phyloP scores from a whole-genome alignment of 1,140 invertebrate genomes.

The Bathynomus jamesi region DNA sequence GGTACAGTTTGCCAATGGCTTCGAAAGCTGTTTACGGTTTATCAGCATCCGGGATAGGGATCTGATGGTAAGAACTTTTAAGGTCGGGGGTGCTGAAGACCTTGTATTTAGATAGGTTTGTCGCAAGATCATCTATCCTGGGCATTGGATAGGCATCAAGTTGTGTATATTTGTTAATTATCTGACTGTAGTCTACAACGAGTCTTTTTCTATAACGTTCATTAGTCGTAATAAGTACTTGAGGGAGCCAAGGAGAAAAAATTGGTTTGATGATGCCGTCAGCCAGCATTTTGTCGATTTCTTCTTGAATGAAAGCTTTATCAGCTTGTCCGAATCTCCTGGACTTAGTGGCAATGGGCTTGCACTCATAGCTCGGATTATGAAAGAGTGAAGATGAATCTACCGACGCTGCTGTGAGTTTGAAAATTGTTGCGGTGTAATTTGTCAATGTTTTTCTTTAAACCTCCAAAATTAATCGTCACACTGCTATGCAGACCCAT shows the following conservation, averaged over 20 bases:
- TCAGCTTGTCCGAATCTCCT: too few species aligned
- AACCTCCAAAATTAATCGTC: too few species aligned
- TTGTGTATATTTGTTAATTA: too few species aligned
- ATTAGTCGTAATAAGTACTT: constrained; percentile 9
- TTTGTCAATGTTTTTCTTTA: too few species aligned
- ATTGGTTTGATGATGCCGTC: constrained; percentile 12
- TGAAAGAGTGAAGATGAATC: not conserved
- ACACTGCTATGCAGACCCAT: too few species aligned
- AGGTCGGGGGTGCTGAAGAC: too few species aligned
- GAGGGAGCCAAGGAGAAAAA: constrained; percentile 11
- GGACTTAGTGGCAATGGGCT: not conserved
- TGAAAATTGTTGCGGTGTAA: not conserved
- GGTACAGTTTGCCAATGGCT: constrained; percentile 31
- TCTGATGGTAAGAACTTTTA: constrained; percentile 42
- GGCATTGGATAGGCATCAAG: constrained; percentile 16
- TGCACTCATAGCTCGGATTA: not conserved
- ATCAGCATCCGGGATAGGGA: too few species aligned
- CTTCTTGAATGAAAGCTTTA: not conserved
- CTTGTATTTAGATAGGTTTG: constrained; percentile 24
- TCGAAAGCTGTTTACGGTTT: constrained; percentile 41
- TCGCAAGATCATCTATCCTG: constrained; percentile 11
- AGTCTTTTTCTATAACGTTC: too few species aligned
- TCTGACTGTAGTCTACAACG: too few species aligned
- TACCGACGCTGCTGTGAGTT: not conserved
- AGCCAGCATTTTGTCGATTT: too few species aligned